Percentiles rank a stretch among this genome's conserved stretches.
Conservation (phyloP, 2,888 invertebrate species). For the Sericinus montela region DNA sequence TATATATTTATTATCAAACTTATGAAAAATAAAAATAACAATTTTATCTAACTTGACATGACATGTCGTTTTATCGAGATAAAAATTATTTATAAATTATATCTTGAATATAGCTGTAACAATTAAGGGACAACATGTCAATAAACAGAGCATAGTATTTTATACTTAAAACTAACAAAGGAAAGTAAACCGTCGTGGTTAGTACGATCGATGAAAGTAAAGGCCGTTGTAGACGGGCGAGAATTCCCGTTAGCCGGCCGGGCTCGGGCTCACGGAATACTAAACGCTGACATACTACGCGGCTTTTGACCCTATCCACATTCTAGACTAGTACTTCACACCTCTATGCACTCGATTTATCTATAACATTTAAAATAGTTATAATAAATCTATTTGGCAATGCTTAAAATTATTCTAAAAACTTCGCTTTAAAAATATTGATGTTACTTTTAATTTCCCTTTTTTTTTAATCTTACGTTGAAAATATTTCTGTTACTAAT, state of each 20-base stretch:
- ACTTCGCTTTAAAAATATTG: too few species aligned
- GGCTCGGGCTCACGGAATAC: conserved; percentile 72
- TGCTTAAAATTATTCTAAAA: too few species aligned
- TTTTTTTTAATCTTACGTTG: too few species aligned
- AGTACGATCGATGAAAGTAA: conserved; percentile 77
- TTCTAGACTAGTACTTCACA: conserved; percentile 73
- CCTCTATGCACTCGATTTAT: conserved; percentile 55
- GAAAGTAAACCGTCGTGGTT: conserved; percentile 74
- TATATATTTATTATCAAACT: conserved; percentile 1
- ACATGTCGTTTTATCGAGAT: too few species aligned
- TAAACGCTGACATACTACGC: conserved; percentile 78
- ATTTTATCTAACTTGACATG: too few species aligned
- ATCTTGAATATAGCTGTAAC: too few species aligned
- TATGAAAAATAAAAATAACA: too few species aligned
- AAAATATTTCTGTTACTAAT: too few species aligned
- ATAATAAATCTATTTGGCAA: too few species aligned
- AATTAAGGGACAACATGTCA: conserved; percentile 13
- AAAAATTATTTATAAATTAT: too few species aligned
- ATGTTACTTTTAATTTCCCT: too few species aligned
- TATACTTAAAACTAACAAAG: conserved; percentile 69
- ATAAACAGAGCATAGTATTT: conserved; percentile 36
- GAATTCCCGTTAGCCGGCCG: conserved; percentile 70
- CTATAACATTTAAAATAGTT: conserved; percentile 17
- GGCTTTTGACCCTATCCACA: conserved; percentile 78
- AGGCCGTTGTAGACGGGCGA: conserved; percentile 66